Conservation (phyloP, 2,888 invertebrate species). For the Orchestes rusci region DNA sequence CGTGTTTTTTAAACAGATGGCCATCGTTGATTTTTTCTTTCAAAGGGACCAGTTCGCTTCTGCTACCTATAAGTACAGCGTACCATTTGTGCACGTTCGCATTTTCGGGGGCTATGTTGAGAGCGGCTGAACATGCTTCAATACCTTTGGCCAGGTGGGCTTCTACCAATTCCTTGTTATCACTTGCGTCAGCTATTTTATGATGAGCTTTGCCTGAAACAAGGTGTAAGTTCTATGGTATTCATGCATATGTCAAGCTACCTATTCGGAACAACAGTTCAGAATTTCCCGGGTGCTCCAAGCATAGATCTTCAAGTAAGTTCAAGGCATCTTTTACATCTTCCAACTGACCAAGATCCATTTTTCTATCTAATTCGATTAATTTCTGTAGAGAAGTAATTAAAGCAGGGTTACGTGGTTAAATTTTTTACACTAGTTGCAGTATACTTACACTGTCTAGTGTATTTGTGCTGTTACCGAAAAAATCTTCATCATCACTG, state of each 20-base stretch:
- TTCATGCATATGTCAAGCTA: not conserved
- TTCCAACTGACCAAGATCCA: constrained; percentile 31
- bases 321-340: constrained; percentile 31
- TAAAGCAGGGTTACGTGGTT: not conserved
- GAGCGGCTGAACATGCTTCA: constrained; percentile 49
- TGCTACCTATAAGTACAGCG: constrained; percentile 52
- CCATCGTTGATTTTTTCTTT: constrained; percentile 62
- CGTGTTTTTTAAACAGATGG: constrained; percentile 58
- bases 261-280: constrained; percentile 40
- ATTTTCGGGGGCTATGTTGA: constrained; percentile 46
- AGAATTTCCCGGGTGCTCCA: constrained; percentile 35
- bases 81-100: constrained; percentile 66
- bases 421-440: not conserved
- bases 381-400: constrained; percentile 28
- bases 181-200: constrained; percentile 30
- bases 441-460: constrained; percentile 26
- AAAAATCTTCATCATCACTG: constrained; percentile 39
- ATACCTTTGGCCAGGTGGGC: constrained; percentile 40
- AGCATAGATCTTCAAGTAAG: constrained; percentile 34
- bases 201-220: constrained; percentile 35
- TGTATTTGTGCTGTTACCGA: constrained; percentile 15
- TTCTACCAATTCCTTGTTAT: constrained; percentile 29
- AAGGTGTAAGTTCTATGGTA: not conserved
- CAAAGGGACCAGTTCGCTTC: constrained; percentile 52
- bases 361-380: constrained; percentile 33